Percentiles rank a stretch among this genome's conserved stretches.
Conservation (phyloP, 1,140 invertebrate species). For the Eubasilissa regina region DNA sequence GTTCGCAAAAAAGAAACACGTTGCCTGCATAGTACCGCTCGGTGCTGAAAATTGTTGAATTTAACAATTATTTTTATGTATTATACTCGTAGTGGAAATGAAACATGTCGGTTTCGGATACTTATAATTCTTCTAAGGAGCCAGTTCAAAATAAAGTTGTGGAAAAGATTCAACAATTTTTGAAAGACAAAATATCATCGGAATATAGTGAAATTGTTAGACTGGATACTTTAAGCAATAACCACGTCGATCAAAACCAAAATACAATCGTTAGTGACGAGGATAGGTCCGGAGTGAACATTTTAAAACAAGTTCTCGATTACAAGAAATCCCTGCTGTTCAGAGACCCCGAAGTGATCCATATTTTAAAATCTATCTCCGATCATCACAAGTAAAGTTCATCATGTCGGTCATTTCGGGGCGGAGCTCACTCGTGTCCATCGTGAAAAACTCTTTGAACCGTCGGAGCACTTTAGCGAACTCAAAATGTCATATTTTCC, state of each 20-base stretch:
- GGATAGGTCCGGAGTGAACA: conserved; percentile 63
- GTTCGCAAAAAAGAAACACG: conserved; percentile 23
- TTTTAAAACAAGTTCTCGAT: conserved; percentile 69
- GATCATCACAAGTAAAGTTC: conserved; percentile 66
- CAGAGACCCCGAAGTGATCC: conserved; percentile 67
- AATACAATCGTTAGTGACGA: conserved; percentile 62
- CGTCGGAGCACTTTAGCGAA: conserved; percentile 64
- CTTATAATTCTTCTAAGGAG: conserved; percentile 26
- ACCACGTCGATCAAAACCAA: conserved; percentile 65
- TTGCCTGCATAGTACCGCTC: conserved; percentile 12
- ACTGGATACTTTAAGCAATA: conserved; percentile 63
- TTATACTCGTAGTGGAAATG: neutral
- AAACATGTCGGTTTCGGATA: conserved; percentile 30
- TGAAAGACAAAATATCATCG: conserved; percentile 69
- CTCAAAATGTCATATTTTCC: conserved; percentile 64
- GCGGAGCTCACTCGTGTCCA: conserved; percentile 63
- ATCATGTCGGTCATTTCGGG: conserved; percentile 65
- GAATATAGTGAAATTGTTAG: conserved; percentile 64
- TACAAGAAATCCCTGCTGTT: conserved; percentile 69
- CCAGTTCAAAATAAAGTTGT: conserved; percentile 65
- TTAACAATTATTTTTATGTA: too few relatives aligned
- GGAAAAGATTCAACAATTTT: conserved; percentile 68
- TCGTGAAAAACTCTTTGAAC: conserved; percentile 68
- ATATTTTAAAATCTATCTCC: conserved; percentile 66
- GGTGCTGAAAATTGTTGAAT: neutral